These are phyloP conservation scores for Oostethus manadensis DNA, from an alignment of 2,113 vertebrate species.

Conservation along the genomic window DNA sequence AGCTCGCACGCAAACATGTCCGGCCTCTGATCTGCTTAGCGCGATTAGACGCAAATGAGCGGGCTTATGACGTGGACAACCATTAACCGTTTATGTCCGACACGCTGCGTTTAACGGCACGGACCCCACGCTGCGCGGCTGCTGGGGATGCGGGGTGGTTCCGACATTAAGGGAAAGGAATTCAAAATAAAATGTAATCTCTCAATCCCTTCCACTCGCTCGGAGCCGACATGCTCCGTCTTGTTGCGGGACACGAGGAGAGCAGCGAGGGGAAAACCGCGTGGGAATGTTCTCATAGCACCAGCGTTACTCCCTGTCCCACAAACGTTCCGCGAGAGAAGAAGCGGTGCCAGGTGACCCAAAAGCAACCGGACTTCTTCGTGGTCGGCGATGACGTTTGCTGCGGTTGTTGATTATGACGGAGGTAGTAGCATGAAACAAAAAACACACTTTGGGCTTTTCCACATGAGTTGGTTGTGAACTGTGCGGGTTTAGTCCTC, in stretches of 20 bases:
- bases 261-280: conserved; percentile 16
- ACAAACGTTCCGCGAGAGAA: conserved; percentile 4
- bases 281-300: conserved; percentile 32
- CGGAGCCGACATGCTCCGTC: conserved; percentile 76
- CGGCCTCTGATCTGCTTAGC: conserved; percentile 50
- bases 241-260: conserved; percentile 72
- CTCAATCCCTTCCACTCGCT: conserved; percentile 62
- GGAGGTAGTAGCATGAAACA: too few species aligned
- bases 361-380: not conserved
- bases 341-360: not conserved
- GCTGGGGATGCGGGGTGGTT: conserved; percentile 52
- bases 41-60: conserved; percentile 50
- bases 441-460: too few species aligned
- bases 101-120: too few species aligned
- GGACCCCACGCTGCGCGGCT: too few species aligned
- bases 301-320: conserved; percentile 10
- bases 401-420: too few species aligned
- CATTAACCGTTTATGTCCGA: not conserved
- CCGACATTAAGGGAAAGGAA: conserved; percentile 79
- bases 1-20: conserved; percentile 9
- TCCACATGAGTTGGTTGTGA: too few species aligned
- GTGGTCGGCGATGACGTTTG: not conserved
- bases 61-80: conserved; percentile 40
- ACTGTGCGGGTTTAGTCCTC: too few species aligned
- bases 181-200: conserved; percentile 82